Conservation (phyloP, 2,888 invertebrate species). For the Heliconius cydno region DNA sequence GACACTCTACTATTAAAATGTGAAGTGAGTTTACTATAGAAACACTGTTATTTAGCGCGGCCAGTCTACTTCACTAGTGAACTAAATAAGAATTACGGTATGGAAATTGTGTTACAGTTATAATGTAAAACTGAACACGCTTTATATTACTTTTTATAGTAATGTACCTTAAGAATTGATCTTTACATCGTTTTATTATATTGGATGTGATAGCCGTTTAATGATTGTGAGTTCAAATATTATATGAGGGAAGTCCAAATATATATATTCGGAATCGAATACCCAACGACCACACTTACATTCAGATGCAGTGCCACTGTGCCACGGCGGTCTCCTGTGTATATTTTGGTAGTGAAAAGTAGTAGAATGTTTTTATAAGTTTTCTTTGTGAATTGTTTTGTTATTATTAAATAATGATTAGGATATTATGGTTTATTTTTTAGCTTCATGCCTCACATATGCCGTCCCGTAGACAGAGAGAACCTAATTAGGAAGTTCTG, state of each 20-base stretch:
- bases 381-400: no score
- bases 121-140: constrained; percentile 16
- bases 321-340: neutral
- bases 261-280: neutral
- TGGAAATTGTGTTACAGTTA: constrained; percentile 29
- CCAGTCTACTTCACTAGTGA: constrained; percentile 26
- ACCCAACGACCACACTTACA: neutral
- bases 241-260: no score
- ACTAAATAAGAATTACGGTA: constrained; percentile 26
- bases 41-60: constrained; percentile 24
- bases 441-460: neutral
- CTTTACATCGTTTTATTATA: neutral
- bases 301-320: neutral
- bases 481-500: neutral
- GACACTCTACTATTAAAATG: neutral
- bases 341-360: no score
- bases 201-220: neutral
- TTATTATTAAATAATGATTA: no score
- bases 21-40: neutral
- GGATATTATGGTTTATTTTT: neutral
- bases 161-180: neutral
- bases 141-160: constrained; percentile 13
- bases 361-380: no score
- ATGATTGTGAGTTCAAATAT: neutral
- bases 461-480: neutral